Percentiles rank a stretch among this genome's conserved stretches.
Conservation (phyloP, 1,140 invertebrate species). For the Tetragonula clypearis region DNA sequence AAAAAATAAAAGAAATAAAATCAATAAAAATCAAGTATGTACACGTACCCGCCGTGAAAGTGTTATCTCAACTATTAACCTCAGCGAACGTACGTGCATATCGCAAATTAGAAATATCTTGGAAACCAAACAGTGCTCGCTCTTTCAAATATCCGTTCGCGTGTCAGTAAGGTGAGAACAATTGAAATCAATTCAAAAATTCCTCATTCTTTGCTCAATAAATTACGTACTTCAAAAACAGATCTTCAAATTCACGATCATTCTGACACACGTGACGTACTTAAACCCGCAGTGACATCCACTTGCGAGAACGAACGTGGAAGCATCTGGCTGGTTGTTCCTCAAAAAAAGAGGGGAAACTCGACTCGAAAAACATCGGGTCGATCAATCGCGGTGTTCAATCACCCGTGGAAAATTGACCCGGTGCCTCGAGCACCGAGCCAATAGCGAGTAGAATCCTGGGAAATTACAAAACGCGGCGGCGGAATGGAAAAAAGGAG, state of each 20-base stretch:
- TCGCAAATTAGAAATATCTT: background rate
- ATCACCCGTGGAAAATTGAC: conserved; percentile 53
- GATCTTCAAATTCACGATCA: background rate
- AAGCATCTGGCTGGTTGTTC: background rate
- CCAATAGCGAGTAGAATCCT: conserved; percentile 41
- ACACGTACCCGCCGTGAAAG: too few relatives aligned
- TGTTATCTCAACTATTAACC: background rate
- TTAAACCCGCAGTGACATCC: background rate
- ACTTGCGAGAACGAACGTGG: background rate
- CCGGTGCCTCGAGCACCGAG: conserved; percentile 18
- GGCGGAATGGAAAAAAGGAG: conserved; percentile 41
- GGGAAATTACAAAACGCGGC: conserved; percentile 47
- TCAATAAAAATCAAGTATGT: too few relatives aligned
- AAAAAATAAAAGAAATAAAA: too few relatives aligned
- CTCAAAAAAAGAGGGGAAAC: background rate
- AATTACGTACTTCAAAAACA: too few relatives aligned
- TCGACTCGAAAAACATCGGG: background rate
- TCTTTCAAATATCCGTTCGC: background rate
- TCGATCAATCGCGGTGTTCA: conserved; percentile 46
- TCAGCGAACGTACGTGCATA: background rate
- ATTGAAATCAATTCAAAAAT: background rate
- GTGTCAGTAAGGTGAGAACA: too few relatives aligned
- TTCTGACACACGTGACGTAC: background rate
- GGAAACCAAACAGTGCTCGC: background rate
- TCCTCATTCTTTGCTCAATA: background rate